A percentile compares a stretch with the other conserved stretches of the same genome.
Conservation (phyloP, 2,113 vertebrate species). For the Capreolus pygargus region DNA sequence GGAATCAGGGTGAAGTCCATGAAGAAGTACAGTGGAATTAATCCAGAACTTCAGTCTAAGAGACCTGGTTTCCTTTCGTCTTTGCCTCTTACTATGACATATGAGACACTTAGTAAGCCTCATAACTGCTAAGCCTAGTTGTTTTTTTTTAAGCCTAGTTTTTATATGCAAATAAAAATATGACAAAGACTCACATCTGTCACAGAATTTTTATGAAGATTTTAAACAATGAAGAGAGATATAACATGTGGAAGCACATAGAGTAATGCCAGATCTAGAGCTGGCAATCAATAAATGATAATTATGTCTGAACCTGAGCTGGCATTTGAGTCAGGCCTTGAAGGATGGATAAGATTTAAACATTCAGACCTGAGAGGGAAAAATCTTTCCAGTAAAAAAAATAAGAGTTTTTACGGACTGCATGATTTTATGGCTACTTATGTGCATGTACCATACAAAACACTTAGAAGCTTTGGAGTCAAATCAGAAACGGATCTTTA, state of each 20-base stretch:
- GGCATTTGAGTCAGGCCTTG: background rate
- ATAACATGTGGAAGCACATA: background rate
- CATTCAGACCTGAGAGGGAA: background rate
- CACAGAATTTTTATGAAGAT: background rate
- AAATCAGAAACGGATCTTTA: background rate
- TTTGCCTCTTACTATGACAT: background rate
- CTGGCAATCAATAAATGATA: background rate
- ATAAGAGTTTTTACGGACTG: background rate
- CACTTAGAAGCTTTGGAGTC: background rate
- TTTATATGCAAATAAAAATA: background rate
- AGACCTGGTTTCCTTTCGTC: background rate
- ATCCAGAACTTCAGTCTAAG: background rate
- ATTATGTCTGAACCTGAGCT: background rate
- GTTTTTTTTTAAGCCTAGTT: background rate
- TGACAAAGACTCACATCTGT: background rate
- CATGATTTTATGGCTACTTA: background rate
- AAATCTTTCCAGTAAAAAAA: background rate
- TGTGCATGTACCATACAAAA: background rate
- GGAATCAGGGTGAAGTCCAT: background rate
- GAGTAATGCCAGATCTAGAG: background rate
- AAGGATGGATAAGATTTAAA: background rate
- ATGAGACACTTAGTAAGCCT: background rate
- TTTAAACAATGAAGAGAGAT: background rate
- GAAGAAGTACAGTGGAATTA: background rate
- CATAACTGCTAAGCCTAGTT: background rate